phyloP scores from a whole-genome alignment of 2,888 invertebrate genomes.

The Eulithis testata region DNA sequence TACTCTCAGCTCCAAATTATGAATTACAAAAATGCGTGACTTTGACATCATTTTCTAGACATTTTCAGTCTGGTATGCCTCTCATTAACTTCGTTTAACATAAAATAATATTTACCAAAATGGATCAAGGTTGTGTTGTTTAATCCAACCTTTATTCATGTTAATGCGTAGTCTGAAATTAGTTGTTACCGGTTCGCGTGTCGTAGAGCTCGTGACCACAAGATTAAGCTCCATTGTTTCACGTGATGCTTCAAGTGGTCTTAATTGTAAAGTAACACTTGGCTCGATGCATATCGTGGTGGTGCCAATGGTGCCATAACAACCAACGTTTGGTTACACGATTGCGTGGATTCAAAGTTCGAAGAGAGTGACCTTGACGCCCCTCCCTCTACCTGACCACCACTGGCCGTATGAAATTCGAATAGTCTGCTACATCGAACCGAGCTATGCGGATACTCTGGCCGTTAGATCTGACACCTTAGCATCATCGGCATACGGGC shows the following conservation, averaged over 20 bases:
- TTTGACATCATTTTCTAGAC: constrained; percentile 54
- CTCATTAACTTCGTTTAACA: constrained; percentile 42
- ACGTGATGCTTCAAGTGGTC: constrained; percentile 62
- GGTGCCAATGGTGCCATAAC: constrained; percentile 54
- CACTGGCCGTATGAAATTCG: constrained; percentile 70
- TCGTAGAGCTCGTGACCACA: constrained; percentile 54
- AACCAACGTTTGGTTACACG: constrained; percentile 56
- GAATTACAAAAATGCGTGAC: constrained; percentile 39
- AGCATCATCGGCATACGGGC: constrained; percentile 52
- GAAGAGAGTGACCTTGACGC: constrained; percentile 77
- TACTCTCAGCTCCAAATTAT: constrained; percentile 23
- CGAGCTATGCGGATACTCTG: constrained; percentile 68
- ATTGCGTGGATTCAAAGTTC: constrained; percentile 76
- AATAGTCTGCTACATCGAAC: constrained; percentile 73
- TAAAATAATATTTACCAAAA: constrained; percentile 50
- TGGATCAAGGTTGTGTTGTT: constrained; percentile 67
- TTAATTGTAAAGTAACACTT: constrained; percentile 63
- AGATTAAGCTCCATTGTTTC: constrained; percentile 62
- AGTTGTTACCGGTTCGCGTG: constrained; percentile 74
- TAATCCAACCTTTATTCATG: constrained; percentile 50
- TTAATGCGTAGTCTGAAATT: constrained; percentile 72
- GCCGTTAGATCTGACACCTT: constrained; percentile 54
- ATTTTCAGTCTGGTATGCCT: constrained; percentile 36
- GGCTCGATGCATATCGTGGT: constrained; percentile 69
- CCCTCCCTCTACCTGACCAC: constrained; percentile 60